phyloP scores from a whole-genome alignment of 2,797 vertebrate genomes.

The Liasis olivaceus region DNA sequence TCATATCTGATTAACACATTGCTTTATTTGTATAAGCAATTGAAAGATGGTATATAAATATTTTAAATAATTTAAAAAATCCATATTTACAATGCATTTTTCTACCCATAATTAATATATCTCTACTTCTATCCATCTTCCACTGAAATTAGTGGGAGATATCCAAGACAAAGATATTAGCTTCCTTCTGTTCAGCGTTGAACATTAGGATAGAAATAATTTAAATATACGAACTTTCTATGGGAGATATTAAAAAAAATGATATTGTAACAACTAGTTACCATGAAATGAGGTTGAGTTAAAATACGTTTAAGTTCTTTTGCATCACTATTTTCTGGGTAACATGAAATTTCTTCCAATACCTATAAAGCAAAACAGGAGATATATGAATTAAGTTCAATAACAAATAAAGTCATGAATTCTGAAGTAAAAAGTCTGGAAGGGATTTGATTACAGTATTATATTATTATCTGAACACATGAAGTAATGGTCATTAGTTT shows the following conservation, averaged over 20 bases:
- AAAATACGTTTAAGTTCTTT: constrained; percentile 96
- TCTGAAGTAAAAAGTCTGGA: not conserved
- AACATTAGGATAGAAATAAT: not conserved
- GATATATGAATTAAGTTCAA: not conserved
- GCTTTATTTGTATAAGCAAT: not conserved
- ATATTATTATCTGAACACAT: not conserved
- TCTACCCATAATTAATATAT: not conserved
- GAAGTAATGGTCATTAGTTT: not conserved
- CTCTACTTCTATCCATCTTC: not conserved
- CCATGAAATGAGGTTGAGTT: constrained; percentile 99
- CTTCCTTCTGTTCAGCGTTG: not conserved
- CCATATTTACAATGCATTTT: not conserved
- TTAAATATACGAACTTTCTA: not conserved
- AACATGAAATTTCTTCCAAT: constrained; percentile 98
- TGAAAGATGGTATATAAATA: not conserved
- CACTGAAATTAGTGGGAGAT: not conserved
- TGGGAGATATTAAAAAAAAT: not conserved
- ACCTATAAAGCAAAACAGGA: constrained; percentile 77
- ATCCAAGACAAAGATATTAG: not conserved
- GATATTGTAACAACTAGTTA: constrained; percentile 70
- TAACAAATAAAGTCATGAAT: not conserved
- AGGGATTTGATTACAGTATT: not conserved
- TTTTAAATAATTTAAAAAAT: not conserved
- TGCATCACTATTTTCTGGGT: constrained; percentile 93
- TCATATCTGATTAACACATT: not conserved